phyloP scores from a whole-genome alignment of 2,888 invertebrate species.

The Synergus gifuensis region DNA sequence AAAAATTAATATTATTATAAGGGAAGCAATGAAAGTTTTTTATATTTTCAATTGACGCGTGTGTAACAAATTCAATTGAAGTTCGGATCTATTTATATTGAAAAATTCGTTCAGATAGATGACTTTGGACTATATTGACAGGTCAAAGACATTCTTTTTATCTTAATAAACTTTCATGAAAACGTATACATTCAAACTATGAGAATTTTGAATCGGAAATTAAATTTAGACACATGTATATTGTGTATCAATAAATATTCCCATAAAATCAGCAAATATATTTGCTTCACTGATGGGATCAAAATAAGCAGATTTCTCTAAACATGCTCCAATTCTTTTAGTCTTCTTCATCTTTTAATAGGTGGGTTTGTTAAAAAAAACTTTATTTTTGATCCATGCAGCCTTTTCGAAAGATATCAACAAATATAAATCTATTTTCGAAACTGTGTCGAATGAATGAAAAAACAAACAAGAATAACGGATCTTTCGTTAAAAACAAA shows the following conservation, averaged over 20 bases:
- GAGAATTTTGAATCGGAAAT: not conserved
- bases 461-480: not conserved
- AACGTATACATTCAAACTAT: not conserved
- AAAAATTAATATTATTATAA: too few relatives aligned
- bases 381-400: not conserved
- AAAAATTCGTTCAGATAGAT: too few relatives aligned
- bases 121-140: too few relatives aligned
- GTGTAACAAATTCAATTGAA: too few relatives aligned
- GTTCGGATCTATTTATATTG: too few relatives aligned
- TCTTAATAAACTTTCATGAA: too few relatives aligned
- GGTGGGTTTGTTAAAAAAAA: not conserved
- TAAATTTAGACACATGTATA: too few relatives aligned
- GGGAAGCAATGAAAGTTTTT: too few relatives aligned
- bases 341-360: not conserved
- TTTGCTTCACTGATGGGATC: not conserved
- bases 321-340: not conserved
- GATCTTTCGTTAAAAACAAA: not conserved
- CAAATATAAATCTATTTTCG: not conserved
- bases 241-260: not conserved
- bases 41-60: too few relatives aligned
- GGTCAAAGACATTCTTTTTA: too few relatives aligned
- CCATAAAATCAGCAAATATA: not conserved
- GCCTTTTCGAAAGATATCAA: not conserved
- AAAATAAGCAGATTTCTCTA: not conserved
- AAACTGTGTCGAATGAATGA: not conserved